Evolutionary conservation across 2,888 invertebrate species (phyloP).

Genomic region (Lottia scabra): DNA sequence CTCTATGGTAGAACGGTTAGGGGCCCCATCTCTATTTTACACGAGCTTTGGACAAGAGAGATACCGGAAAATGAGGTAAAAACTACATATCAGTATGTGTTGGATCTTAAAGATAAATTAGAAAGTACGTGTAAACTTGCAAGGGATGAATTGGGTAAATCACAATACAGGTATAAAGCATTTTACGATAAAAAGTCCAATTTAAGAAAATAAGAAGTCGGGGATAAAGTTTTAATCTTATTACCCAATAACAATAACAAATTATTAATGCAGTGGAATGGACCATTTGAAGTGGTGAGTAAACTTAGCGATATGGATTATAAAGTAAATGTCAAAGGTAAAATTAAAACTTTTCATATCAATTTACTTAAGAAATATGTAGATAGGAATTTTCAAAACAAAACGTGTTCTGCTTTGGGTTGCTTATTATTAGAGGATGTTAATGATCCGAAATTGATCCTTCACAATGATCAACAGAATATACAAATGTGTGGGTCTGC

Average conservation of each 20-base stretch:
- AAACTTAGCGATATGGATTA: slow-evolving; percentile 10
- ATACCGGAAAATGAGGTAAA: slow-evolving; percentile 15
- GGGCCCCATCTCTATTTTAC: slow-evolving; percentile 17
- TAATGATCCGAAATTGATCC: background rate
- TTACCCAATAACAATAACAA: slow-evolving; percentile 22
- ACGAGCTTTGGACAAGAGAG: slow-evolving; percentile 19
- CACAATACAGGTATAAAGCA: slow-evolving; percentile 5
- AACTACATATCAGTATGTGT: slow-evolving; percentile 35
- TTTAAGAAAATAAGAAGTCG: slow-evolving; percentile 8
- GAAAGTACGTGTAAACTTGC: slow-evolving; percentile 13
- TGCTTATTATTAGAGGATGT: background rate
- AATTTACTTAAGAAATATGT: slow-evolving; percentile 25
- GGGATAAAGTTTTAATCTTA: slow-evolving; percentile 22
- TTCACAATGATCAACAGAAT: too few relatives aligned
- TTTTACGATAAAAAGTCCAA: slow-evolving; percentile 17
- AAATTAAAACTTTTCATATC: slow-evolving; percentile 20
- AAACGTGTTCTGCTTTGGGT: too few relatives aligned
- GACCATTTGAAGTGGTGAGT: slow-evolving; percentile 23
- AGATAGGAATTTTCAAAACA: background rate
- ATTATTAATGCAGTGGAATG: slow-evolving; percentile 24
- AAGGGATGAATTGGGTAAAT: background rate
- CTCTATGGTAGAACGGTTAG: slow-evolving; percentile 27
- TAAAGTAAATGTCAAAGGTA: slow-evolving; percentile 6
- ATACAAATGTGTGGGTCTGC: background rate
- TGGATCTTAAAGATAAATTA: slow-evolving; percentile 24